Evolutionary conservation across 92 coral and sea anemone genomes (phyloP).

Genomic region (Plumapathes pennacea): DNA sequence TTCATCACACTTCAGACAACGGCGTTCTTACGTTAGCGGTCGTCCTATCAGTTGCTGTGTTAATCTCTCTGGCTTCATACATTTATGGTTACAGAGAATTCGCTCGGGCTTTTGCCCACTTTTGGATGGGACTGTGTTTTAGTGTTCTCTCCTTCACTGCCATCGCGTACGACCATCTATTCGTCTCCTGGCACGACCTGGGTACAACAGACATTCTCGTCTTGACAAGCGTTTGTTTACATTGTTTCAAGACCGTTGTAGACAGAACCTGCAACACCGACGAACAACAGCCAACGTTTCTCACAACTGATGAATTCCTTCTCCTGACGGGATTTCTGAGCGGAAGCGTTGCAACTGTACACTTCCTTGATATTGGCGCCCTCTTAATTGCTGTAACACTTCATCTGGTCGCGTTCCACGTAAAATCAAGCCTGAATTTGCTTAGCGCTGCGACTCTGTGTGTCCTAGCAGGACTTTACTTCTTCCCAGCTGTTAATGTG

Average conservation of each 20-base stretch:
- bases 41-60: constrained; percentile 65
- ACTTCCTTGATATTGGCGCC: constrained; percentile 64
- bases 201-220: constrained; percentile 86
- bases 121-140: constrained; percentile 94
- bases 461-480: constrained; percentile 66
- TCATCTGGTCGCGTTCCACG: constrained; percentile 80
- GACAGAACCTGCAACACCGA: constrained; percentile 66
- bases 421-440: constrained; percentile 84
- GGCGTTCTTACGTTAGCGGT: constrained; percentile 81
- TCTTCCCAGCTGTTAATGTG: constrained; percentile 82
- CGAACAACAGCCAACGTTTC: constrained; percentile 56
- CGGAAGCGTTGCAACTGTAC: constrained; percentile 77
- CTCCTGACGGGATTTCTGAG: constrained; percentile 75
- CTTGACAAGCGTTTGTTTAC: constrained; percentile 70
- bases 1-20: constrained; percentile 81
- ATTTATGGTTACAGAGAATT: constrained; percentile 79
- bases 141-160: constrained; percentile 94
- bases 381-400: constrained; percentile 65
- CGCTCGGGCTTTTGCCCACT: constrained; percentile 62
- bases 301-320: constrained; percentile 76
- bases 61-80: constrained; percentile 74
- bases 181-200: constrained; percentile 79
- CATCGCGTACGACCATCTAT: constrained; percentile 86
- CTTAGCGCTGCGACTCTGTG: constrained; percentile 68
- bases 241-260: constrained; percentile 56